Conservation (phyloP, 2,797 vertebrate species). For the Lepilemur septentrionalis region DNA sequence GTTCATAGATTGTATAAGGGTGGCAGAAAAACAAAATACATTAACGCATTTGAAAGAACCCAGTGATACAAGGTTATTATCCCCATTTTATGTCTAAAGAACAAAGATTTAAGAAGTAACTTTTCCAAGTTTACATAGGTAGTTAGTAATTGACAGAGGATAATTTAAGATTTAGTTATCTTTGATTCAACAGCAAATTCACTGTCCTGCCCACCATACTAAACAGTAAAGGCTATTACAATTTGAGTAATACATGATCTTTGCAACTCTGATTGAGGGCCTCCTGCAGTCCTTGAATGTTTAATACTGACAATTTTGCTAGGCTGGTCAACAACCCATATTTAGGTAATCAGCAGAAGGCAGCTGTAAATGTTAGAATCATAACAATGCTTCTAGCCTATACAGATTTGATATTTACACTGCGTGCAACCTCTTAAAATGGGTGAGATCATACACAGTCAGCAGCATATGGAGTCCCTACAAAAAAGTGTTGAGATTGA, state of each 20-base stretch:
- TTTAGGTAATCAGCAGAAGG: slow-evolving; percentile 70
- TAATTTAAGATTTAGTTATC: background rate
- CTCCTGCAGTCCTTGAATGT: slow-evolving; percentile 55
- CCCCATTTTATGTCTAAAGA: background rate
- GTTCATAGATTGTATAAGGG: background rate
- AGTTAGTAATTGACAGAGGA: background rate
- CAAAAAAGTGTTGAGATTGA: background rate
- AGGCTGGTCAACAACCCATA: slow-evolving; percentile 43
- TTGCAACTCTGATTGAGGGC: slow-evolving; percentile 60
- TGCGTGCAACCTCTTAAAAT: slow-evolving; percentile 8
- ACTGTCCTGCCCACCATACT: background rate
- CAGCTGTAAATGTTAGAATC: slow-evolving; percentile 74
- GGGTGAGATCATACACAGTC: background rate
- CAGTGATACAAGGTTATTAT: background rate
- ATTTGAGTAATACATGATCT: slow-evolving; percentile 60
- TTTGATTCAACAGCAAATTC: background rate
- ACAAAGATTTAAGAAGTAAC: background rate
- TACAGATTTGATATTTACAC: slow-evolving; percentile 46
- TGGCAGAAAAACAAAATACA: background rate
- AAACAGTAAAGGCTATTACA: slow-evolving; percentile 31
- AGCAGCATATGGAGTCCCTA: background rate
- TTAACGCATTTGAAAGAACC: background rate
- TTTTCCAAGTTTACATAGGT: background rate
- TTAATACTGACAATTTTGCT: slow-evolving; percentile 38
- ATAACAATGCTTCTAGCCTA: slow-evolving; percentile 39